Percentiles rank a stretch among this genome's conserved stretches.
Conservation (phyloP, 2,797 vertebrate species). For the Cirrhinus molitorella region DNA sequence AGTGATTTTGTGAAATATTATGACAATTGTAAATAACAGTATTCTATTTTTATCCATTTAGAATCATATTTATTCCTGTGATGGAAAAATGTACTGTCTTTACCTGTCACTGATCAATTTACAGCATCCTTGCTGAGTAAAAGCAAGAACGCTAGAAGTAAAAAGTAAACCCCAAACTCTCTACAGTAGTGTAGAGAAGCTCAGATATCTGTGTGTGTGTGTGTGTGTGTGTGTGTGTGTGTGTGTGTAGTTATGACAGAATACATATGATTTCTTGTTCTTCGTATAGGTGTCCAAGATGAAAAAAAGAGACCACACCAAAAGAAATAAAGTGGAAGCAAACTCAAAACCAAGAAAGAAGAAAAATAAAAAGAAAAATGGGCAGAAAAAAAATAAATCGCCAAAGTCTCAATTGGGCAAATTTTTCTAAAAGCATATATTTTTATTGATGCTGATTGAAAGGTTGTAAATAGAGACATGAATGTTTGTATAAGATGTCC, state of each 20-base stretch:
- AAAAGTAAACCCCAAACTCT: neutral
- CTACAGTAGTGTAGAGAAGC: neutral
- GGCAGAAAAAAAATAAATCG: neutral
- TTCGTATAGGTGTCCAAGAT: slow-evolving; percentile 26
- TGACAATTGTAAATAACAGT: neutral
- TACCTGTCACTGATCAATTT: too few relatives aligned
- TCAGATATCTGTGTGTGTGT: neutral
- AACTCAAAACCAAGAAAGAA: slow-evolving; percentile 6
- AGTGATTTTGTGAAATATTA: neutral
- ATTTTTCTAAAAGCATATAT: neutral
- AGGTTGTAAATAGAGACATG: neutral
- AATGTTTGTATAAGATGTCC: neutral
- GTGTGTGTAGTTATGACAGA: neutral
- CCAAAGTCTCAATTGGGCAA: neutral
- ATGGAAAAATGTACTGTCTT: neutral
- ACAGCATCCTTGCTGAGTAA: neutral
- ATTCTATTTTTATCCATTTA: too few relatives aligned
- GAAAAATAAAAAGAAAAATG: neutral
- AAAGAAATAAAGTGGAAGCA: neutral
- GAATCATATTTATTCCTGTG: neutral
- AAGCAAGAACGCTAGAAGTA: too few relatives aligned
- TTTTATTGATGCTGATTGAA: neutral
- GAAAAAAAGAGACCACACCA: neutral
- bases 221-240: neutral
- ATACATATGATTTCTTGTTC: slow-evolving; percentile 53